Evolutionary conservation across 2,797 vertebrate genomes (phyloP), one percentile per base, ranked within the genome.

Genomic region (Notamacropus eugenii): DNA sequence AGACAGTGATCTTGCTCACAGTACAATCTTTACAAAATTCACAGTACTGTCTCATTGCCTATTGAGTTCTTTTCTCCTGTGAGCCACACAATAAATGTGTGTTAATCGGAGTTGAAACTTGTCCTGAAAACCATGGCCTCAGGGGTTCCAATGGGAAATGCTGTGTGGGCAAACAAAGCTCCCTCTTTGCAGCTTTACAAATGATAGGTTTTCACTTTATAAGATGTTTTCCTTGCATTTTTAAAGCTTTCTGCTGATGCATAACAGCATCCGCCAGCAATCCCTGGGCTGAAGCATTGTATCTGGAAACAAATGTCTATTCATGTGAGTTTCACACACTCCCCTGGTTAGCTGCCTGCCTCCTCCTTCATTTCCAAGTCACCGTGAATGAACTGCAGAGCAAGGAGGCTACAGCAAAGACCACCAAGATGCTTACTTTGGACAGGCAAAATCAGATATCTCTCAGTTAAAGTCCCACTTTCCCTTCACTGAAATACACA

Each of bases 101-200:
- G 4, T 90, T 92, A 95, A 97, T 93, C 93, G 94, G 93, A 96
- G 98, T 96, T 95, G 92, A 98, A 97, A 97, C 96, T 97, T 97
- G 97, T 95, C 95, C 96, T 96, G 95, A 95, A 96, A 98, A 97
- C 94, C 96, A 91, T 62, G 95, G 96, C 97, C 97, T 97, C 93
- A 40, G 97, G 97, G 96, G 93, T 95, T 97, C 96, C 95, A 96
- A 93, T 97, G 97, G 97, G 96, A 97, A 97, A 97, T 92, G 67
- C 95, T 96, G 57, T 98, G 97, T 97, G 95, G 97, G 97, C 97
- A 98, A 98, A 98, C 97, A 97, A 98, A 97, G 97, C 93, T 98
- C 91, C 95, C 97, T 97, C 96, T 98, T 95, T 97, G 95, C 94
- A 96, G 97, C 95, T 97, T 97, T 94, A 97, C 96, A 98, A 98